Percentiles rank a stretch among this genome's conserved stretches.
Conservation (phyloP, 2,113 vertebrate species). For the Tamias sibiricus region DNA sequence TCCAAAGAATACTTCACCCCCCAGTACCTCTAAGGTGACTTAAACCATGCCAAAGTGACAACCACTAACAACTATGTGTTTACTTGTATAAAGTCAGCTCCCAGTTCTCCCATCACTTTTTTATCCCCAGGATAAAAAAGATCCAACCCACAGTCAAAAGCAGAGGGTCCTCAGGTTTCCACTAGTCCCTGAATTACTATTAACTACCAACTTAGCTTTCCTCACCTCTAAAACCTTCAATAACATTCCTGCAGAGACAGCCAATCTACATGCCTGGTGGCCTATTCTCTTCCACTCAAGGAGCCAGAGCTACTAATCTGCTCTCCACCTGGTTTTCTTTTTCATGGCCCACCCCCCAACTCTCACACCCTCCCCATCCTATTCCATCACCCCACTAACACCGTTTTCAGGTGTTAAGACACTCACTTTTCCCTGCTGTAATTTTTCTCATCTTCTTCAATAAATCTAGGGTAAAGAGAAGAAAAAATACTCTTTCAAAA, state of each 20-base stretch:
- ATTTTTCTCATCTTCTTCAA: background rate
- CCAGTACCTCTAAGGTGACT: background rate
- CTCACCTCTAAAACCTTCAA: background rate
- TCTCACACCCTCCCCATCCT: background rate
- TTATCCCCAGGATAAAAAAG: background rate
- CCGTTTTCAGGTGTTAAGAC: background rate
- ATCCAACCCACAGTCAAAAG: background rate
- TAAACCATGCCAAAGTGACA: background rate
- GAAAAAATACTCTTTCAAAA: background rate
- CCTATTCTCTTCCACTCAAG: background rate
- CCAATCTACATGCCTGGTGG: background rate
- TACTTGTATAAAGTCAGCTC: background rate
- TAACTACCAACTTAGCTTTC: background rate
- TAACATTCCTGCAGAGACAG: background rate
- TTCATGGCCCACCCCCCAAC: background rate
- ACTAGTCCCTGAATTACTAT: background rate
- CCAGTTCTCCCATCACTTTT: background rate
- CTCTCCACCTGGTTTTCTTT: background rate
- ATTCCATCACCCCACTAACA: background rate
- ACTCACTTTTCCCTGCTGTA: too few relatives aligned
- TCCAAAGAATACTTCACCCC: background rate
- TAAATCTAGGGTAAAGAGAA: background rate
- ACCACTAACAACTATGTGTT: background rate
- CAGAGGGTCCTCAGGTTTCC: background rate
- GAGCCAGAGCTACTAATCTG: background rate